These are phyloP conservation scores for Malurus alboscapulatus DNA, from an alignment of 2,113 vertebrate genomes.

Conservation along the genomic window DNA sequence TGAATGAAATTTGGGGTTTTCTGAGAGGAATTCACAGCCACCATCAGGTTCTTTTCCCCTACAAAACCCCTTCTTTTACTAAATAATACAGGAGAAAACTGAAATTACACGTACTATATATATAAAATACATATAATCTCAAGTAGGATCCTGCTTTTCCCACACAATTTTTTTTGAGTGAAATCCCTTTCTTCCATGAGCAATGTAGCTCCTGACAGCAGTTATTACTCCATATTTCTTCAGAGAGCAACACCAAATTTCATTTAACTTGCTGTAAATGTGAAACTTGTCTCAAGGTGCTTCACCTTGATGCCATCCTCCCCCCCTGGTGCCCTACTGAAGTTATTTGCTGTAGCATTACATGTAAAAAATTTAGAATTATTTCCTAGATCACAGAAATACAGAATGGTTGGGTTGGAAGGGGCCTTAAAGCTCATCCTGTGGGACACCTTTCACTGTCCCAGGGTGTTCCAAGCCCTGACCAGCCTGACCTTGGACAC, in stretches of 20 bases:
- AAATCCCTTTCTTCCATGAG: background rate
- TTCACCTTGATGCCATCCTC: background rate
- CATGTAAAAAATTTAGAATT: background rate
- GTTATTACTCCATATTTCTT: background rate
- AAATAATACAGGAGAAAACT: background rate
- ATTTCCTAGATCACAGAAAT: background rate
- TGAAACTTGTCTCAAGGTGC: background rate
- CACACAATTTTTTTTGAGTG: background rate
- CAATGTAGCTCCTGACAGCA: background rate
- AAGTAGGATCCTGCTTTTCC: background rate
- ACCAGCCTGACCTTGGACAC: background rate
- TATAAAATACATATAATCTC: background rate
- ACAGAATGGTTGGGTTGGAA: background rate
- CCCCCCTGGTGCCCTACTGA: background rate
- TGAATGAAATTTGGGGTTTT: background rate
- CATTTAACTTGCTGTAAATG: background rate
- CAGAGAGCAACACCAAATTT: background rate
- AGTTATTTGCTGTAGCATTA: background rate
- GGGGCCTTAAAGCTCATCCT: background rate
- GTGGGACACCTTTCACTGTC: background rate
- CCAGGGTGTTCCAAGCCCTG: background rate
- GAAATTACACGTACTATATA: background rate
- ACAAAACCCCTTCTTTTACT: background rate
- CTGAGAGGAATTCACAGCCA: background rate
- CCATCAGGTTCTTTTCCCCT: background rate